A percentile compares a stretch with the other conserved stretches of the same genome.
phyloP scores from a whole-genome alignment of 2,113 vertebrate genomes.

The Chaetura pelagica region DNA sequence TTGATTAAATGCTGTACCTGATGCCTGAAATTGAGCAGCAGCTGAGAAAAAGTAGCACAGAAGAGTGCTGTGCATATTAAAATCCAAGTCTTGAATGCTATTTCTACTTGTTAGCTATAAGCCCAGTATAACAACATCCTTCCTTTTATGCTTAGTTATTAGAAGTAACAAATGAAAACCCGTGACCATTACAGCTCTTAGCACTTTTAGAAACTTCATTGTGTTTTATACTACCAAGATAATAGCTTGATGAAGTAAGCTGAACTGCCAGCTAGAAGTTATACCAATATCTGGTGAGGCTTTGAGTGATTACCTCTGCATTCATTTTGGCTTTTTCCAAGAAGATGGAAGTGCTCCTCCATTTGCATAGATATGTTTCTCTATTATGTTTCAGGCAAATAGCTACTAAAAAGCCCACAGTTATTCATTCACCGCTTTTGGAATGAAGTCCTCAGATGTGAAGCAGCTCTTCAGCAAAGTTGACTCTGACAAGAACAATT shows the following conservation, averaged over 20 bases:
- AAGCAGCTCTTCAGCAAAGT: background rate
- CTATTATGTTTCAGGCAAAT: background rate
- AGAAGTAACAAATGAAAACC: background rate
- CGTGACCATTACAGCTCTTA: background rate
- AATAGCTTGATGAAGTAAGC: background rate
- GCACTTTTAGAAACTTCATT: background rate
- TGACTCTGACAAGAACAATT: background rate
- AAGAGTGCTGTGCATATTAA: background rate
- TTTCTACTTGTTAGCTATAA: background rate
- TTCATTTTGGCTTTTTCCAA: background rate
- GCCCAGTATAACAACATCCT: background rate
- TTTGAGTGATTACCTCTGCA: background rate
- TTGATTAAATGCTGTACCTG: constrained; percentile 31
- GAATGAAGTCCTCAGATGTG: background rate
- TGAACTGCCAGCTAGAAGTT: background rate
- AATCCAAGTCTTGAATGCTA: background rate
- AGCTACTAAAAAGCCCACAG: background rate
- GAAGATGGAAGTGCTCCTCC: background rate
- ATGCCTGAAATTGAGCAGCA: constrained; percentile 18
- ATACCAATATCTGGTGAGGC: background rate
- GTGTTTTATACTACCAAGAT: background rate
- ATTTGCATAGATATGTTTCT: background rate
- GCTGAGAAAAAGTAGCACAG: background rate
- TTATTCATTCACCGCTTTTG: background rate
- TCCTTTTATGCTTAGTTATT: background rate